Evolutionary conservation across 1,140 invertebrate species (phyloP), one percentile per base, ranked within the genome.

Genomic region (Euwallacea fornicatus): DNA sequence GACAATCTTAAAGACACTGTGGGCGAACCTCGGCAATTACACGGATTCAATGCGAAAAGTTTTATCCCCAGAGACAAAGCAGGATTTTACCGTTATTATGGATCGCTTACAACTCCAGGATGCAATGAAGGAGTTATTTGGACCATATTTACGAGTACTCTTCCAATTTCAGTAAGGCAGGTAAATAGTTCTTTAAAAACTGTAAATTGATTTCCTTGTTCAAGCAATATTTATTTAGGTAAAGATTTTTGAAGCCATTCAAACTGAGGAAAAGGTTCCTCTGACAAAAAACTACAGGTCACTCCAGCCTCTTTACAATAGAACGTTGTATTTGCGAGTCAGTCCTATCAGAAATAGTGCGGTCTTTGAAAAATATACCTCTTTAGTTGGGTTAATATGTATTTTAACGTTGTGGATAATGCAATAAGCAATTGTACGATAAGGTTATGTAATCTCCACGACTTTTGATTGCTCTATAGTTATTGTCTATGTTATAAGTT

Each of bases 71-170:
- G 80, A 56, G 82, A 87, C 75, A 78, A 74, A 43, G 82, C 80
- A 2, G 82, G 80, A 0, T 90, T 87, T 79, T 93, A 86, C 77
- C 82, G 86, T 2, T 94, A 94, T 76, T 76, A 85, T 6, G 92
- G 92, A 2, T 92, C 91, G 0, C 80, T 93, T 47, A 93, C 92
- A 1, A 93, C 91, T 6, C 92, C 92, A 1, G 82, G 80, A 0
- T 94, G 92, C 73, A 85, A 86, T 53, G 90, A 93, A 77, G 84
- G 85, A 16, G 90, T 93, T 2, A 85, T 86, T 2, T 94, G 92
- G 92, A 90, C 89, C 7, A 83, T 94, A 3, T 85, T 92, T 65
- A 83, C 85, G 0, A 81, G 86, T 46, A 85, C 85, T 50, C 78
- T 88, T 21, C 82, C 84, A 0, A 84, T 92, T 43, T 88, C 87